phyloP scores from a whole-genome alignment of 2,797 vertebrate species.

The Ptychadena robeensis region DNA sequence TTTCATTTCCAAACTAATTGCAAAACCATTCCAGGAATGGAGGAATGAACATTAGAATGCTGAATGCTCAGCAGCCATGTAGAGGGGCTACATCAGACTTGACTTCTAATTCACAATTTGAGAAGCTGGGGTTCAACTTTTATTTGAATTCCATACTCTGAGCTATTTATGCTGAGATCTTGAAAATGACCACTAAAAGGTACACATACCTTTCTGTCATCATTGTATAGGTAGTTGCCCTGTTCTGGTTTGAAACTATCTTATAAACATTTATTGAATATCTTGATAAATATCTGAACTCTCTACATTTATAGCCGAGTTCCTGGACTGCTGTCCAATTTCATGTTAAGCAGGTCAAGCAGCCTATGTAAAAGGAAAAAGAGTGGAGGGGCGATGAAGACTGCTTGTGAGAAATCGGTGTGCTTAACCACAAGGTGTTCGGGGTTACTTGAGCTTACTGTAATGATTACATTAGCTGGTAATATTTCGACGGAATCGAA shows the following conservation, averaged over 20 bases:
- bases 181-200: background rate
- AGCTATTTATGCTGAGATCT: no score
- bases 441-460: background rate
- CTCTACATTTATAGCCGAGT: background rate
- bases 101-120: no score
- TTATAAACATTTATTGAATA: background rate
- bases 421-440: background rate
- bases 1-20: no score
- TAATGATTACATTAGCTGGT: constrained; percentile 13
- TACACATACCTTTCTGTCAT: background rate
- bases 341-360: background rate
- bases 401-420: background rate
- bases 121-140: no score
- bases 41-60: no score
- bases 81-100: no score
- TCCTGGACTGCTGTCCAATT: background rate
- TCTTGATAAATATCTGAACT: background rate
- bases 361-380: background rate
- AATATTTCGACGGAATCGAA: constrained; percentile 10
- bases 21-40: no score
- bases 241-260: background rate
- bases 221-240: background rate
- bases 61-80: no score
- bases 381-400: background rate
- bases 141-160: no score